phyloP scores from a whole-genome alignment of 2,113 vertebrate species.

The Malurus alboscapulatus region DNA sequence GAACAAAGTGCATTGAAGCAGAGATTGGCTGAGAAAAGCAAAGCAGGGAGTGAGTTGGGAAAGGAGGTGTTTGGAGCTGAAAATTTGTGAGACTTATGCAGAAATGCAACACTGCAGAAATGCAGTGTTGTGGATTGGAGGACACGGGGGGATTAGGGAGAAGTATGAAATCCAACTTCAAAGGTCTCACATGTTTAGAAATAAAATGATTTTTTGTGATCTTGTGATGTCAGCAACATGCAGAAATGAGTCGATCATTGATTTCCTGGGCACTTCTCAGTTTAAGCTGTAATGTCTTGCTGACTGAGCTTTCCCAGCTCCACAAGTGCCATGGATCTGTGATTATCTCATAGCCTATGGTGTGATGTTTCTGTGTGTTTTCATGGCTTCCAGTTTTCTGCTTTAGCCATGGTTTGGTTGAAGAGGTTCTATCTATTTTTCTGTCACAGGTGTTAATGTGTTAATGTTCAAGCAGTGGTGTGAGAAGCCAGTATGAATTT shows the following conservation, averaged over 20 bases:
- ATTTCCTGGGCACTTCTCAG: neutral
- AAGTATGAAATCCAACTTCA: neutral
- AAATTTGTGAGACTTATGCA: neutral
- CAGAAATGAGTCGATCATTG: neutral
- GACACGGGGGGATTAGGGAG: neutral
- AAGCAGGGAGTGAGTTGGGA: neutral
- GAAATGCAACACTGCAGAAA: neutral
- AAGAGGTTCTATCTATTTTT: neutral
- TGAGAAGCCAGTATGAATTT: neutral
- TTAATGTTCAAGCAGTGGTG: neutral
- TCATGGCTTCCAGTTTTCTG: neutral
- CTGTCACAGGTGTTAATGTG: too few species aligned
- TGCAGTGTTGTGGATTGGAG: neutral
- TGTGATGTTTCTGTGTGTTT: neutral
- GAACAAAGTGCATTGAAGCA: neutral
- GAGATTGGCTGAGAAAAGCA: neutral
- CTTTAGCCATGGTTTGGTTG: neutral
- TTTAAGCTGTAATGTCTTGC: neutral
- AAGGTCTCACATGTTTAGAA: neutral
- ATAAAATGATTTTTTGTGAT: neutral
- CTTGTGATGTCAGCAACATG: neutral
- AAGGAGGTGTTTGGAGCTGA: neutral
- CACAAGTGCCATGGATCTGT: rapidly evolving
- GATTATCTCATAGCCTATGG: neutral
- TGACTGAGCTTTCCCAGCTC: neutral